Evolutionary conservation across 2,797 vertebrate species (phyloP), one percentile per base, ranked within the genome.

Genomic region (Mus minutoides): DNA sequence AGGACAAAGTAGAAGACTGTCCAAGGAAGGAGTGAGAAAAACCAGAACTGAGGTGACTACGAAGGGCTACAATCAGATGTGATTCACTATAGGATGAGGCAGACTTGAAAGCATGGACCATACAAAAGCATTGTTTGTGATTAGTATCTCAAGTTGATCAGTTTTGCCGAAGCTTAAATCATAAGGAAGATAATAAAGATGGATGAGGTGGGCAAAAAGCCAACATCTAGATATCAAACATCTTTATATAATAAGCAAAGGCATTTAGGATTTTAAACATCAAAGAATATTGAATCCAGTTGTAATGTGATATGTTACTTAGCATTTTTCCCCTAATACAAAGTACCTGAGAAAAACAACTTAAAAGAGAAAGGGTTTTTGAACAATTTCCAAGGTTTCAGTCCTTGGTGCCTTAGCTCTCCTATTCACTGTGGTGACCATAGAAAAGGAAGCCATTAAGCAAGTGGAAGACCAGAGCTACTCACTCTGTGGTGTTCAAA

Each of bases 161-260:
- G 37, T 95, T 94, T 83, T 85, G 34, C 43, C 62, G 22, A 91
- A 79, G 22, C 24, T 94, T 67, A 60, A 87, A 84, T 49, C 37
- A 26, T 78, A 85, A 90, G 92, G 24, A 93, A 95, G 54, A 84
- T 19, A 86, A 64, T 75, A 71, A 93, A 96, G n/a, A 58, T 94
- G 54, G 67, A 56, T 88, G 26, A 94, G 19, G 34, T 58, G 88
- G 56, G 88, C 49, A 95, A 62, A 43, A 43, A 12, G n/a, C 31
- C 52, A 75, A 80, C 76, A 58, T 49, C 77, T 54, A 88, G 54
- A 54, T 95, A 95, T 43, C 54, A 78, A 90, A 78, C 64, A 67
- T 40, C 24, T 90, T 94, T 91, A 71, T 46, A 43, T 77, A 89
- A 90, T 94, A 92, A 96, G 54, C 46, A 86, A 92, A 93, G 52